Percentiles rank a stretch among this genome's conserved stretches.
Conservation (phyloP, 2,888 invertebrate species). For the Lithosia quadra region DNA sequence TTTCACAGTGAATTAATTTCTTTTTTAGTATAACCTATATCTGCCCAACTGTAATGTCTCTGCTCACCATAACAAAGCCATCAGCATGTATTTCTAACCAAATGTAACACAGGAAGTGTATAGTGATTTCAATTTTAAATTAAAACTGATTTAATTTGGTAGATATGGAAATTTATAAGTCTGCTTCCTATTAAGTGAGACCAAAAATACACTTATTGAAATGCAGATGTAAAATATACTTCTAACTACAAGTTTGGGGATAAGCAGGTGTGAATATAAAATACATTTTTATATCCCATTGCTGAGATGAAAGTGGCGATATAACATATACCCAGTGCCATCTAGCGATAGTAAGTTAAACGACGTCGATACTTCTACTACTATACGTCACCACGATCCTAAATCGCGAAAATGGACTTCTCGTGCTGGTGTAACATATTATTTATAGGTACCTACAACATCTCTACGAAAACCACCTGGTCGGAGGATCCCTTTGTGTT, state of each 20-base stretch:
- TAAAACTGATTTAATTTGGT: not conserved
- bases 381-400: too few species aligned
- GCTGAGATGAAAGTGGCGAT: too few species aligned
- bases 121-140: conserved; percentile 1
- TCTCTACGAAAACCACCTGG: too few species aligned
- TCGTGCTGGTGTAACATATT: too few species aligned
- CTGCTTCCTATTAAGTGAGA: not conserved
- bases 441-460: too few species aligned
- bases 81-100: too few species aligned
- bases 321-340: not conserved
- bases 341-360: too few species aligned
- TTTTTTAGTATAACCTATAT: not conserved
- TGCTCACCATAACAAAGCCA: not conserved
- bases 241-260: not conserved
- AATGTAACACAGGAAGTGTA: not conserved
- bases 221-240: not conserved
- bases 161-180: not conserved
- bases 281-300: not conserved
- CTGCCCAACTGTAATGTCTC: not conserved
- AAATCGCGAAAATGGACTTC: too few species aligned
- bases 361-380: too few species aligned
- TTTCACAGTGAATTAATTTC: too few species aligned
- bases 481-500: too few species aligned
- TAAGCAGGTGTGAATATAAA: not conserved
- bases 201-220: not conserved